Evolutionary conservation across 1,140 invertebrate species (phyloP).

Genomic region (Tetramorium parvispinum): DNA sequence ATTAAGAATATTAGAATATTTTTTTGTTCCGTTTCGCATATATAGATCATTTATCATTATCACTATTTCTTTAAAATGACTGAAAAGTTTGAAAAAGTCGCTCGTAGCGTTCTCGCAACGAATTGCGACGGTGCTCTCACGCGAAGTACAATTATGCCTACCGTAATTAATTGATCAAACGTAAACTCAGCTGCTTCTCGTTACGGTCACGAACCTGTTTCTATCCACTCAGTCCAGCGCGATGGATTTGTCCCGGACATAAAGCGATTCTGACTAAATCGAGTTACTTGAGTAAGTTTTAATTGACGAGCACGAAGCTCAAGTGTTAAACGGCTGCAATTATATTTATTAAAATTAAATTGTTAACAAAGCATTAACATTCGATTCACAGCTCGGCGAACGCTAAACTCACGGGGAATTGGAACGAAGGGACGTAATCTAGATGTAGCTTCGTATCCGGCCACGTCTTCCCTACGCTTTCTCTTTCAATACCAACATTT

Average conservation of each 20-base stretch:
- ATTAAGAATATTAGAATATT: background rate
- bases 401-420: background rate
- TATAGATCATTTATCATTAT: background rate
- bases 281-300: constrained; percentile 2
- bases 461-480: background rate
- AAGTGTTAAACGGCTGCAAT: background rate
- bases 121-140: constrained; percentile 31
- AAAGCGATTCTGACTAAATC: constrained; percentile 23
- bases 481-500: background rate
- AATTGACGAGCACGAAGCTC: background rate
- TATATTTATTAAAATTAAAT: constrained; percentile 5
- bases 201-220: constrained; percentile 52
- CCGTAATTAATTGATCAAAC: constrained; percentile 60
- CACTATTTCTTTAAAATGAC: background rate
- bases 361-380: background rate
- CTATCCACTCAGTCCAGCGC: constrained; percentile 9
- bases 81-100: background rate
- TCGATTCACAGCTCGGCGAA: background rate
- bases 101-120: background rate
- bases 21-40: background rate
- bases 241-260: constrained; percentile 46
- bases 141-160: constrained; percentile 50
- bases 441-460: background rate
- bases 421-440: background rate
- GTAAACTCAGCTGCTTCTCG: constrained; percentile 48